Evolutionary conservation across 2,888 invertebrate species (phyloP).

Genomic region (Dryadula phaetusa): DNA sequence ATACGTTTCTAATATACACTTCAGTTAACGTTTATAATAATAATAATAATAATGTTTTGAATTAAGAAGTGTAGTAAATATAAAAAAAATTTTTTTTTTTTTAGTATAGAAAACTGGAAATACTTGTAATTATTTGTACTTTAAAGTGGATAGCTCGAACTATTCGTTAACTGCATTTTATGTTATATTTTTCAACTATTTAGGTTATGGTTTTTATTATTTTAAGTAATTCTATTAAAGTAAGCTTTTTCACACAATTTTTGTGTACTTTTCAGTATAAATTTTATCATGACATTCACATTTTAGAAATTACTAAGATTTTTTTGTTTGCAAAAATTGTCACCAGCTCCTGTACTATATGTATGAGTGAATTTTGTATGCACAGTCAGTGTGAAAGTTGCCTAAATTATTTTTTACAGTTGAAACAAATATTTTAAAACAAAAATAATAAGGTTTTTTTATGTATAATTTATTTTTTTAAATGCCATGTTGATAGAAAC

Average conservation of each 20-base stretch:
- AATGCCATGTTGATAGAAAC: neutral
- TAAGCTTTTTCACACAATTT: neutral
- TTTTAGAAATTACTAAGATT: neutral
- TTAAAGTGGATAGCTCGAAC: neutral
- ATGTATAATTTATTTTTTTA: neutral
- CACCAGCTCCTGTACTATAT: constrained; percentile 18
- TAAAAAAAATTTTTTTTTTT: no score
- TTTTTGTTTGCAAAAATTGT: neutral
- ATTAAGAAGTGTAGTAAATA: no score
- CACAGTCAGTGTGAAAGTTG: constrained; percentile 4
- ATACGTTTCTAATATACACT: no score
- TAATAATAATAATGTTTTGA: no score
- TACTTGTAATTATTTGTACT: no score
- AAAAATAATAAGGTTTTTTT: neutral
- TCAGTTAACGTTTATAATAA: no score
- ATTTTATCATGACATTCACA: constrained; percentile 9
- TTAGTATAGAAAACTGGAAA: no score
- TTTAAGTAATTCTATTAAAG: constrained; percentile 9
- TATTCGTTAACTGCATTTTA: neutral
- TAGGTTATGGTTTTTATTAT: neutral
- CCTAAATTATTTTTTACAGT: neutral
- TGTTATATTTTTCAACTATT: neutral
- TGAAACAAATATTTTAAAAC: neutral
- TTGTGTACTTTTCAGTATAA: neutral
- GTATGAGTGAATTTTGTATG: neutral